These are phyloP conservation scores for Argopecten irradians DNA, from an alignment of 1,140 invertebrate genomes.

Conservation along the genomic window DNA sequence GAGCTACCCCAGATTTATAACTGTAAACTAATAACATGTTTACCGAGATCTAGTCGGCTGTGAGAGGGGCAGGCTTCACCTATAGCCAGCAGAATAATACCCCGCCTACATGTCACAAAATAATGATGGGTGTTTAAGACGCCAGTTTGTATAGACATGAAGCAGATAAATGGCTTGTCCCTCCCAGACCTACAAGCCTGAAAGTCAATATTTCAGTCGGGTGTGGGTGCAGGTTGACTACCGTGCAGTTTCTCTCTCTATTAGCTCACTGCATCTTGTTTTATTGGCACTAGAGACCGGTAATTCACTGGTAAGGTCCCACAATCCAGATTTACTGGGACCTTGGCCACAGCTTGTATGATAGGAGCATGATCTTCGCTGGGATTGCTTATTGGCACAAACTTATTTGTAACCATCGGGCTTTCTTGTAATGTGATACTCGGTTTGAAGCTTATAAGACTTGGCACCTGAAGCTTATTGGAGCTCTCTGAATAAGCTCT, in stretches of 20 bases:
- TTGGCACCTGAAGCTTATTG: no score
- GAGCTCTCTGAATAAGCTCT: no score
- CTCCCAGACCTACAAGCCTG: not conserved
- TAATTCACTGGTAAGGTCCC: not conserved
- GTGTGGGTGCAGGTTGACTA: not conserved
- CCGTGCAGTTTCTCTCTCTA: not conserved
- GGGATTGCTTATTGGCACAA: no score
- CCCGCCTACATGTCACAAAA: conserved; percentile 7
- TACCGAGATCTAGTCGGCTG: not conserved
- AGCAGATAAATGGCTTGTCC: conserved; percentile 6
- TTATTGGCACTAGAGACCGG: not conserved
- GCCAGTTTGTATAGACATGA: not conserved
- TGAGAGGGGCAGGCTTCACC: conserved; percentile 4
- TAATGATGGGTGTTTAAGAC: not conserved
- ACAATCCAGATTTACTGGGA: not conserved
- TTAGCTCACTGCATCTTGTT: not conserved
- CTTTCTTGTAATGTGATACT: no score
- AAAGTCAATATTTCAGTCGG: not conserved
- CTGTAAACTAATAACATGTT: not conserved
- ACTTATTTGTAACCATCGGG: no score
- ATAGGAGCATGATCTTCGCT: no score
- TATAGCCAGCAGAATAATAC: not conserved
- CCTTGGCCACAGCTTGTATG: not conserved
- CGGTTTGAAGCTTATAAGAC: no score
- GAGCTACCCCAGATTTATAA: not conserved